Base-by-base conservation (phyloP, 2,797 vertebrate genomes). In the Acrocephalus scirpaceus region DNA sequence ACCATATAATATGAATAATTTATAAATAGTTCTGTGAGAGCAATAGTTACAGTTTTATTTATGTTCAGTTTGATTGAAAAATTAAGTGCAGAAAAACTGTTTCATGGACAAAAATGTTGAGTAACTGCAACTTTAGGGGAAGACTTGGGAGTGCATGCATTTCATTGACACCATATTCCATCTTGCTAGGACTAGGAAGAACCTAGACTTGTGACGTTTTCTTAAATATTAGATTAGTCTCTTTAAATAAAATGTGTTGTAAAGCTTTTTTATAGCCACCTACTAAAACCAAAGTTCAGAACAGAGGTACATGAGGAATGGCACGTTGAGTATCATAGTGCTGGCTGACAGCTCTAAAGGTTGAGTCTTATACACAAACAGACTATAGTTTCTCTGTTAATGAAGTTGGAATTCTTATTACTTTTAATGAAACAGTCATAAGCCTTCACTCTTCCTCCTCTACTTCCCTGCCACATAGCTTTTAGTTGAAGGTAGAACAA, bases 101-200 rank as follows among this genome's bases (percentile, higher is more conserved):
- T 71, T 69, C 22, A 26, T 10, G 40, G 26, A 44, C 27, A 44
- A 19, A 83, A 64, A 8, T 23, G 25, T 29, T 36, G 42, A 54
- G 16, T 47, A 61, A 14, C 29, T 56, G 44, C 56, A 73, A 19
- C 32, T 75, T 81, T 18, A 32, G 57, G 15, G 34, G 21, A 12
- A 4, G 20, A 30, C 48, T 22, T 11, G 30, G 21, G 47, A n/a
- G 50, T 45, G 18, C 6, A 0, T 5, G 5, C 0, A 0, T 42
- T 73, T 45, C 0, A 0, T 5, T 66, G 44, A 15, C 9, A 12
- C 16, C 4, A 0, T 23, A 4, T 27, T 62, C 74, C 51, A 4
- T 66, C 80, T 53, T 66, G 50, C 20, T 23, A 19, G 62, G 71
- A 14, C n/a, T 54, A 26, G 47, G 16, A 54, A n/a, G 45, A 26